Conservation (phyloP, 2,113 vertebrate species). For the Bubo scandiacus region DNA sequence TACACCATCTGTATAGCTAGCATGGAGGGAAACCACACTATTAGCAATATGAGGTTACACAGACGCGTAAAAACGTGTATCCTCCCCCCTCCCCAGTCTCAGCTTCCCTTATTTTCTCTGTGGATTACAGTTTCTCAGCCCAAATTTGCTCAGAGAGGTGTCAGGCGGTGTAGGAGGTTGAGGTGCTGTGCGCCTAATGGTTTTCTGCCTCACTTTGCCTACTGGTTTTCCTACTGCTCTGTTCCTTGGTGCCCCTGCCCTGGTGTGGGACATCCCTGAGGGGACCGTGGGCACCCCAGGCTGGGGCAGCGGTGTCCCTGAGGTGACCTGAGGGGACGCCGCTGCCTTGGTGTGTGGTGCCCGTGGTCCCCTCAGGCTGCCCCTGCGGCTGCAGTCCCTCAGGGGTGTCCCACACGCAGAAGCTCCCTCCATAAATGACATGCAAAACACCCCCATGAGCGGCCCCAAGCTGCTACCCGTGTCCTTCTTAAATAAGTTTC, state of each 20-base stretch:
- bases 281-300: neutral
- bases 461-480: neutral
- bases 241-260: neutral
- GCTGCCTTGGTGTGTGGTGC: neutral
- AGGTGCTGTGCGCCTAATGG: neutral
- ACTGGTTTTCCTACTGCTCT: neutral
- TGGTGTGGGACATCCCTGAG: no score
- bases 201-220: neutral
- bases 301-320: neutral
- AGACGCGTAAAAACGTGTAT: neutral
- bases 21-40: neutral
- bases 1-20: neutral
- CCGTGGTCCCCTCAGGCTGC: neutral
- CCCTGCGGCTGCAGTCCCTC: fast-evolving
- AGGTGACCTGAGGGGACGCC: no score
- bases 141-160: neutral
- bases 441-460: fast-evolving
- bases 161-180: constrained; percentile 1
- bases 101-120: neutral
- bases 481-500: no score
- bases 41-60: neutral
- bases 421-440: neutral
- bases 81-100: neutral
- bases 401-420: neutral
- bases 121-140: neutral